Evolutionary conservation across 2,888 invertebrate species (phyloP).

Genomic region (Euplagia quadripunctaria): DNA sequence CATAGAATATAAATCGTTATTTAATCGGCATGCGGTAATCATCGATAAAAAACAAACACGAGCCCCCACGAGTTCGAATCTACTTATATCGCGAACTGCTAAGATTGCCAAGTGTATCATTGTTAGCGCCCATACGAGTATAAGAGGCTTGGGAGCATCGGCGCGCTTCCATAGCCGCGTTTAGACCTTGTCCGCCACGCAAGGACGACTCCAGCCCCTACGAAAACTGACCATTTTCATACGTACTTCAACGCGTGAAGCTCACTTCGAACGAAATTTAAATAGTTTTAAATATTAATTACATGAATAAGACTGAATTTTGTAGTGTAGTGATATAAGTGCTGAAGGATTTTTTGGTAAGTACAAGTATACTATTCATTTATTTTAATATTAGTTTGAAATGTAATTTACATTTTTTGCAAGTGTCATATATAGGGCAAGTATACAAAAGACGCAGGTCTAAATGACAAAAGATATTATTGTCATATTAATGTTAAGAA

Average conservation of each 20-base stretch:
- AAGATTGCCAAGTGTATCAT: constrained; percentile 64
- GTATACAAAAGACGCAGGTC: neutral
- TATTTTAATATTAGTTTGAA: constrained; percentile 7
- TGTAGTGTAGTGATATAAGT: constrained; percentile 47
- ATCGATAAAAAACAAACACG: constrained; percentile 46
- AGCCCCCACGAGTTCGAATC: constrained; percentile 43
- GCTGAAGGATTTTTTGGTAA: constrained; percentile 49
- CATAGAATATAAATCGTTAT: constrained; percentile 45
- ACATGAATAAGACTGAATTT: constrained; percentile 39
- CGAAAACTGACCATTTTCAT: constrained; percentile 80
- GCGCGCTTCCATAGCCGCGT: constrained; percentile 75
- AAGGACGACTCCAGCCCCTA: constrained; percentile 83
- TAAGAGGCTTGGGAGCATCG: constrained; percentile 80
- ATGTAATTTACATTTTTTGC: neutral
- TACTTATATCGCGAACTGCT: constrained; percentile 60
- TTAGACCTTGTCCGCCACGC: constrained; percentile 83
- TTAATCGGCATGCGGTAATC: constrained; percentile 46
- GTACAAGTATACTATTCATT: constrained; percentile 24
- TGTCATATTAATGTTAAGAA: neutral
- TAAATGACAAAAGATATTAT: neutral
- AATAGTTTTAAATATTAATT: constrained; percentile 38
- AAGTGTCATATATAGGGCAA: too few relatives aligned
- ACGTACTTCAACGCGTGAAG: constrained; percentile 75
- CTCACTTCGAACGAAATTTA: constrained; percentile 58
- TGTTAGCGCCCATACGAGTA: constrained; percentile 59